phyloP scores from a whole-genome alignment of 2,797 vertebrate genomes.

The Zenarchopterus dispar region DNA sequence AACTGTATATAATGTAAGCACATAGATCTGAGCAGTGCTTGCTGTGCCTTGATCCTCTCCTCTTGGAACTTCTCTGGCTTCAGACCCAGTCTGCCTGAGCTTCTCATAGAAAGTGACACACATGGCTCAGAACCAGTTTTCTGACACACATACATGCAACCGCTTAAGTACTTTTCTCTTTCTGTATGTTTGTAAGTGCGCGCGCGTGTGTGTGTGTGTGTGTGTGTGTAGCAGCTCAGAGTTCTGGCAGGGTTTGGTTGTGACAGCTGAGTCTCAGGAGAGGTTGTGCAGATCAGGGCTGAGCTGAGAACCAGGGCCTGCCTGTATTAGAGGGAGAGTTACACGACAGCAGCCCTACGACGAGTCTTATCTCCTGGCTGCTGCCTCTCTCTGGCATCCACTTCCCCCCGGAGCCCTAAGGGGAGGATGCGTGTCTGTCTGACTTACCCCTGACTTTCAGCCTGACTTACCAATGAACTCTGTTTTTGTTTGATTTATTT shows the following conservation, averaged over 20 bases:
- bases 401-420: slow-evolving; percentile 51
- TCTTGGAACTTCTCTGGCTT: slow-evolving; percentile 67
- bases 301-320: slow-evolving; percentile 76
- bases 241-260: slow-evolving; percentile 63
- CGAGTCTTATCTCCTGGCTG: slow-evolving; percentile 80
- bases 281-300: slow-evolving; percentile 80
- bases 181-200: slow-evolving; percentile 28
- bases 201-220: slow-evolving; percentile 23
- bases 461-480: slow-evolving; percentile 49
- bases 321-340: slow-evolving; percentile 79
- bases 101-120: slow-evolving; percentile 66
- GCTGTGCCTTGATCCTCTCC: slow-evolving; percentile 70
- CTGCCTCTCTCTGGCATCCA: slow-evolving; percentile 71
- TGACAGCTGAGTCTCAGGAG: slow-evolving; percentile 81
- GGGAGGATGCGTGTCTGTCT: slow-evolving; percentile 63
- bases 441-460: slow-evolving; percentile 51
- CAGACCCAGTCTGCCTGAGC: slow-evolving; percentile 63
- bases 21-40: slow-evolving; percentile 53
- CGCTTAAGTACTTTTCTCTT: slow-evolving; percentile 52
- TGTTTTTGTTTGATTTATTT: slow-evolving; percentile 43
- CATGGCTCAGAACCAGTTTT: slow-evolving; percentile 56
- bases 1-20: slow-evolving; percentile 52
- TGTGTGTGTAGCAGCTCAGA: slow-evolving; percentile 51
- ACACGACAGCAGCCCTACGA: slow-evolving; percentile 76
- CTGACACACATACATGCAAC: slow-evolving; percentile 24